Base-by-base conservation (phyloP, 1,140 invertebrate genomes). In the Hycleus cichorii region DNA sequence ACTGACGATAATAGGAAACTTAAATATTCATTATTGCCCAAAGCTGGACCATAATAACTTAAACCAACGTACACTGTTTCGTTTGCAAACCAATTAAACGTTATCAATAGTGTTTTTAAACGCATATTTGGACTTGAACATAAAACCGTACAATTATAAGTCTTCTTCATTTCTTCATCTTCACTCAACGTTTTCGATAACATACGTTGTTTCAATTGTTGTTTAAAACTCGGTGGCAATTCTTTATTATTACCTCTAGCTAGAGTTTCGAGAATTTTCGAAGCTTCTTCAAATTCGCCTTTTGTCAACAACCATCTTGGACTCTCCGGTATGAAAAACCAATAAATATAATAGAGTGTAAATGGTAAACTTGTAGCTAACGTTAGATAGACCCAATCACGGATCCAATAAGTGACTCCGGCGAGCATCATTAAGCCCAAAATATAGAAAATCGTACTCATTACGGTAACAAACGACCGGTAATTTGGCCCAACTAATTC, bases 401-500 rank as follows among this genome's bases (percentile, higher is more conserved):
- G 74, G 45, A 93, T 81, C 26, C 92, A 73, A 71, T 91, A 94
- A 2, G 91, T 90, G 2, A 95, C 80, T 3, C 83, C 81, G 3
- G 92, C 84, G 38, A 95, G 69, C 63, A 93, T 75, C 68, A 92
- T 88, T 27, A 94, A 78, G 1, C 91, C 90, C 46, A 90, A 77
- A 3, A 90, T 92, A 70, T 94, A 95, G 69, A 91, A 93, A 27
- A 91, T 82, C 63, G 91, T 93, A 0, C 89, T 93, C 84, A 93
- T 87, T 0, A 93, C 90, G 1, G 90, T 94, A 0, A 91, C 88
- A 73, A 92, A 93, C 1, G 91, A 93, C 61, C 93, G 78, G 75
- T 94, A 93, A 71, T 89, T 91, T 24, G 90, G 90, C 3, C 91
- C 90, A 11, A 94, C 91, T 26, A 95, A 70, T 77, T 95, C 93